These are phyloP conservation scores for Erethizon dorsatum DNA, from an alignment of 2,797 vertebrate genomes.

Conservation along the genomic window DNA sequence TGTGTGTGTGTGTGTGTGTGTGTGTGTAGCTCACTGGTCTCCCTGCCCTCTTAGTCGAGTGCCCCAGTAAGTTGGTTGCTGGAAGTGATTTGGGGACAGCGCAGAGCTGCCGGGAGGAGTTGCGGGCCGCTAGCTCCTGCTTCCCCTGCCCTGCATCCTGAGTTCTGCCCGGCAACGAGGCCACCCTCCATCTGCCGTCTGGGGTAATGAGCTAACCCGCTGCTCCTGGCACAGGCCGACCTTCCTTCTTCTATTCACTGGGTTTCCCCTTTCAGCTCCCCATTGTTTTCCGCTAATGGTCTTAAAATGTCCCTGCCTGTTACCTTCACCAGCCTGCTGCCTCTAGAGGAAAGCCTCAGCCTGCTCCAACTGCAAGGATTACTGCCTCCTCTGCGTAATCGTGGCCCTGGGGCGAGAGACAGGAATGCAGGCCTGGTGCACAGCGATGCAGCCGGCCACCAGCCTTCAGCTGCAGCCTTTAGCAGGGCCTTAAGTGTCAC, in stretches of 20 bases:
- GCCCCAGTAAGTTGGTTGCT: not conserved
- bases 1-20: too few relatives aligned
- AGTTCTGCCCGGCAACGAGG: constrained; percentile 93
- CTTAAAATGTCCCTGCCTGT: constrained; percentile 91
- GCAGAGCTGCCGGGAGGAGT: not conserved
- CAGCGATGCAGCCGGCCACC: constrained; percentile 45
- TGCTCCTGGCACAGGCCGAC: constrained; percentile 90
- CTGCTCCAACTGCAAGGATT: constrained; percentile 88
- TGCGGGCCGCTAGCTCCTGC: constrained; percentile 24
- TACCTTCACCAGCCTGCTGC: constrained; percentile 82
- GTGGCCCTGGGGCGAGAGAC: constrained; percentile 77
- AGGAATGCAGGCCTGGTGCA: constrained; percentile 86
- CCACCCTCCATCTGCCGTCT: constrained; percentile 92
- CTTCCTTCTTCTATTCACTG: constrained; percentile 89
- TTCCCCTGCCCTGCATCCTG: constrained; percentile 74
- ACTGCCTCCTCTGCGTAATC: constrained; percentile 82
- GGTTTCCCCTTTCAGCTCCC: constrained; percentile 89
- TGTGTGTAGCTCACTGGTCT: not conserved
- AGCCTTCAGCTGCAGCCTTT: constrained; percentile 87
- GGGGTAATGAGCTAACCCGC: constrained; percentile 88
- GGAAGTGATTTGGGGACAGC: not conserved
- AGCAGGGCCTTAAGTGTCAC: constrained; percentile 83
- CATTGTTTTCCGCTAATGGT: constrained; percentile 92
- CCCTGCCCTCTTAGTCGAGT: not conserved
- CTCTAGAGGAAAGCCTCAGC: constrained; percentile 82